Conservation (phyloP, 2,113 vertebrate species). For the Vulpes lagopus region DNA sequence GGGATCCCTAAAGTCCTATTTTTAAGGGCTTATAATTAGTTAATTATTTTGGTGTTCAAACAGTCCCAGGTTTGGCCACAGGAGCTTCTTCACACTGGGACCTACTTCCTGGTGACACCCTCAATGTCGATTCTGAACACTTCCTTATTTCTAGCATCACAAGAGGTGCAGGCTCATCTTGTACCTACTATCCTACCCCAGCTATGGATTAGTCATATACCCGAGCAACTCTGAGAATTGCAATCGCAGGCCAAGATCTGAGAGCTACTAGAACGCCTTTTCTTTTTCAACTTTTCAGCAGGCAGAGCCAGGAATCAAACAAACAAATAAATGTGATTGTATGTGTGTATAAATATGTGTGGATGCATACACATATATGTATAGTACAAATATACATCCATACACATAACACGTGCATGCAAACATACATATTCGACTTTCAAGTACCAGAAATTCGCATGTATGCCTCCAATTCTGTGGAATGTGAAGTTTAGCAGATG, state of each 20-base stretch:
- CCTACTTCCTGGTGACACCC: neutral
- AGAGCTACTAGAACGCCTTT: neutral
- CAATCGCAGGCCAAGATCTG: neutral
- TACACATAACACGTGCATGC: neutral
- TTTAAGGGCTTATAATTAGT: neutral
- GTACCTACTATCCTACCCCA: neutral
- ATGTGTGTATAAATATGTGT: neutral
- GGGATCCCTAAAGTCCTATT: neutral
- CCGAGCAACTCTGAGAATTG: neutral
- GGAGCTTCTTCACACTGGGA: neutral
- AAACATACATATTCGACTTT: neutral
- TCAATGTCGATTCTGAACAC: neutral
- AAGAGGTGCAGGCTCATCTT: neutral
- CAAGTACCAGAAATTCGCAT: neutral
- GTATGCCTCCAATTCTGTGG: neutral
- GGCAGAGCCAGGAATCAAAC: neutral
- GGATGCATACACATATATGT: accelerated
- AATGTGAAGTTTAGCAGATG: neutral
- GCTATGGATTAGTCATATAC: neutral
- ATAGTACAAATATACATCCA: neutral
- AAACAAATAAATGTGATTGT: neutral
- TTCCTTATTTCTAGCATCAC: neutral
- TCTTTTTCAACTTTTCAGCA: neutral
- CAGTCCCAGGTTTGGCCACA: neutral
- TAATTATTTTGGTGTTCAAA: neutral